phyloP scores from a whole-genome alignment of 2,888 invertebrate genomes.

The Peribatodes rhomboidaria region DNA sequence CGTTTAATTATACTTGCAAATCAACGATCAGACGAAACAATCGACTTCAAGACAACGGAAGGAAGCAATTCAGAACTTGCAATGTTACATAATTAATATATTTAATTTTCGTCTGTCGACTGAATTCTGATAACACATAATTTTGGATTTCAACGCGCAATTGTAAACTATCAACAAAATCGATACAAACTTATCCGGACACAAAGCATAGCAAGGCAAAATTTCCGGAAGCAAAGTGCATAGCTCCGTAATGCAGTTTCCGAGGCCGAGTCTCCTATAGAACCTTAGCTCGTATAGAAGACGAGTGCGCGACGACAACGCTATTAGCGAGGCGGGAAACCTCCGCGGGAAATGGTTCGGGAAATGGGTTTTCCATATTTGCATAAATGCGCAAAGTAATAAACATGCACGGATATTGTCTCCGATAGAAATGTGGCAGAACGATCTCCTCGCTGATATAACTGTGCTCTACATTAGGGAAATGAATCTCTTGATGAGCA shows the following conservation, averaged over 20 bases:
- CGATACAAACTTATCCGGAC: conserved; percentile 16
- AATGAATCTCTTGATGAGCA: conserved; percentile 46
- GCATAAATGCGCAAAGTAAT: conserved; percentile 80
- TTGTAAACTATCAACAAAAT: conserved; percentile 16
- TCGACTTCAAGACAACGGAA: not conserved
- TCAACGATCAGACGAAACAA: conserved; percentile 5
- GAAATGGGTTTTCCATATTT: conserved; percentile 83
- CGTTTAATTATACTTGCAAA: conserved; percentile 21
- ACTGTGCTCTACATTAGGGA: conserved; percentile 51
- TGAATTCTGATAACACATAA: not conserved
- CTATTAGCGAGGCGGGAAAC: conserved; percentile 39
- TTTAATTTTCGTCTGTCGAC: not conserved
- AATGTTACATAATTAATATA: not conserved
- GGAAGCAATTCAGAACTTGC: not conserved
- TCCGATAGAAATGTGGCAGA: conserved; percentile 56
- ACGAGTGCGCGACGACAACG: conserved; percentile 47
- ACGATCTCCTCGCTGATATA: conserved; percentile 63
- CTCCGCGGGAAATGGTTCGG: conserved; percentile 73
- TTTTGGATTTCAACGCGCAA: not conserved
- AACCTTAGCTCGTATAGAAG: conserved; percentile 42
- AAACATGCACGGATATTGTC: conserved; percentile 82
- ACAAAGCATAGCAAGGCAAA: conserved; percentile 12
- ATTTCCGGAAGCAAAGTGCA: conserved; percentile 15
- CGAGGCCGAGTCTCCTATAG: not conserved
- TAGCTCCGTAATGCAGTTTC: conserved; percentile 20